phyloP scores from a whole-genome alignment of 37 sponge, comb jelly and placozoan species.

The Agelas oroides region DNA sequence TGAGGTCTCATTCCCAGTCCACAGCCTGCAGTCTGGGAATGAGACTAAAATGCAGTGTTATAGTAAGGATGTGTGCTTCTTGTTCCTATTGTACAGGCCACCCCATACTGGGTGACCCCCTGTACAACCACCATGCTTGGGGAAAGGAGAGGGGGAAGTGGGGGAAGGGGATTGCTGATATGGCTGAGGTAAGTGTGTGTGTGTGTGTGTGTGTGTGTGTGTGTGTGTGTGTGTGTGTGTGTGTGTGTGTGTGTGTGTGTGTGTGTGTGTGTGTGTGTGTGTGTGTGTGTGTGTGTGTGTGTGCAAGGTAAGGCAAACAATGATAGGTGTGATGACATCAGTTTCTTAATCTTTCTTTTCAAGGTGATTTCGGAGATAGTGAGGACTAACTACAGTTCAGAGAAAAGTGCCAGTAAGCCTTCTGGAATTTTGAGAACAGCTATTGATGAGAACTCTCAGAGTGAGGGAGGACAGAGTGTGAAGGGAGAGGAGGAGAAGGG shows the following conservation, averaged over 20 bases:
- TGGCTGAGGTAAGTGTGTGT: conserved; percentile 26
- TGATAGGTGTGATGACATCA: no score
- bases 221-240: conserved; percentile 17
- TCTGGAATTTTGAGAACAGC: not conserved
- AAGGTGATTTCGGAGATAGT: conserved; percentile 51
- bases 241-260: conserved; percentile 10
- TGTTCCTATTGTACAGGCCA: conserved; percentile 64
- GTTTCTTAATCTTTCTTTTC: not conserved
- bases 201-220: not conserved
- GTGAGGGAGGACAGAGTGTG: not conserved
- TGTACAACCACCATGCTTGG: conserved; percentile 92
- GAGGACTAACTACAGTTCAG: conserved; percentile 20
- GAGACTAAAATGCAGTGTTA: no score
- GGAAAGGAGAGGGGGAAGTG: conserved; percentile 29
- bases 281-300: not conserved
- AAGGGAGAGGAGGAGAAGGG: no score
- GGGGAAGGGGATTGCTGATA: conserved; percentile 33
- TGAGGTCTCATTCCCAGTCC: no score
- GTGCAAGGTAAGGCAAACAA: no score
- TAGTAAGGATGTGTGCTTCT: no score
- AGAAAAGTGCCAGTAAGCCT: not conserved
- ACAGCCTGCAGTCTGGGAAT: no score
- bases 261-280: conserved; percentile 13
- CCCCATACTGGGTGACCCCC: conserved; percentile 93
- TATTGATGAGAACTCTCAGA: not conserved